These are phyloP conservation scores for Mionectes macconnelli DNA, from an alignment of 2,113 vertebrate species.

Conservation along the genomic window DNA sequence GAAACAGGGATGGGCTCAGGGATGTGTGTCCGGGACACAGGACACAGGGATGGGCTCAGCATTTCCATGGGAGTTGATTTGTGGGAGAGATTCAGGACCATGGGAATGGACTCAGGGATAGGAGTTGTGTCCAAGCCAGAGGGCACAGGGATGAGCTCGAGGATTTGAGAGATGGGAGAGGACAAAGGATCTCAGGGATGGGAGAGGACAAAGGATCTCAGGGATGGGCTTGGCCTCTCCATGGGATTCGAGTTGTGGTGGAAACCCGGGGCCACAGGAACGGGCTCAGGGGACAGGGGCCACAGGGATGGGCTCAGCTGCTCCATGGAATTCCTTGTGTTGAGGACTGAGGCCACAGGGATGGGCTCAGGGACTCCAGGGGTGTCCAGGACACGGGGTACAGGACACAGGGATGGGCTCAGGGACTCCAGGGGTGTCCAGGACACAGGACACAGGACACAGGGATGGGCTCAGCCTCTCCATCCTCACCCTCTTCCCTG, in stretches of 20 bases:
- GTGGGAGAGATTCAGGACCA: not conserved
- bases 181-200: not conserved
- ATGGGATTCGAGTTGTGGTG: no score
- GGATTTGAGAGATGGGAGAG: no score
- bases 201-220: not conserved
- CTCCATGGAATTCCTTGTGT: no score
- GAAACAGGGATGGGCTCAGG: not conserved
- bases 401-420: not conserved
- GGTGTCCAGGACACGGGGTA: no score
- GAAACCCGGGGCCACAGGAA: no score
- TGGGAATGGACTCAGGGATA: no score
- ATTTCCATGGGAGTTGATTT: not conserved
- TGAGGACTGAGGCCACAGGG: no score
- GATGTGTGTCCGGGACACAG: no score
- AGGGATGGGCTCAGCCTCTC: not conserved
- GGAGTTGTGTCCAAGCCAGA: not conserved
- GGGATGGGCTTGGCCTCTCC: not conserved
- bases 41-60: not conserved
- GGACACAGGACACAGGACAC: no score
- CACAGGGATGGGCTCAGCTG: no score
- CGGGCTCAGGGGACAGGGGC: not conserved
- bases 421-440: no score
- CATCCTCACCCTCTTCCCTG: rapidly evolving
- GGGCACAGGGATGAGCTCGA: no score
- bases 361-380: not conserved